phyloP scores from a whole-genome alignment of 2,113 vertebrate genomes.

The Syrrhaptes paradoxus region DNA sequence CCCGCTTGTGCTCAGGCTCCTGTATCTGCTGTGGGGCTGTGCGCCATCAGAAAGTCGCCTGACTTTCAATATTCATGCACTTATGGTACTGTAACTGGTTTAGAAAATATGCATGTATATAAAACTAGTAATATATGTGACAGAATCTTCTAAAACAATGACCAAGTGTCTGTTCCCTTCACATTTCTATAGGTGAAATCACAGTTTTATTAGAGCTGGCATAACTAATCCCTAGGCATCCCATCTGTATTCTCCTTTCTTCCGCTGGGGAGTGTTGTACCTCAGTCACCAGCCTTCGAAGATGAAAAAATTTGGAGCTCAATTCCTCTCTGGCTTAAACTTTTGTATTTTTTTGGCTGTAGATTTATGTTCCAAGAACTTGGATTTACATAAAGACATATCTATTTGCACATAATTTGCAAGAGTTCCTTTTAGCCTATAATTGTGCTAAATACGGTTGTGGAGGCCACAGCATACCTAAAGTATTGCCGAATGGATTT shows the following conservation, averaged over 20 bases:
- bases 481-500: conserved; percentile 72
- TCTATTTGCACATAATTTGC: conserved; percentile 84
- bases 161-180: neutral
- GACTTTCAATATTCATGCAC: neutral
- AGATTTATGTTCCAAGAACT: conserved; percentile 72
- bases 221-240: neutral
- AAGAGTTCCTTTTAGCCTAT: conserved; percentile 80
- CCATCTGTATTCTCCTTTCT: neutral
- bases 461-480: conserved; percentile 76
- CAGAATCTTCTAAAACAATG: neutral
- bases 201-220: neutral
- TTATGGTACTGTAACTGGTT: neutral
- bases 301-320: conserved; percentile 32
- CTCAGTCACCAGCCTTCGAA: neutral
- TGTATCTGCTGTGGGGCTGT: neutral
- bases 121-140: neutral
- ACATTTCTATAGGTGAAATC: neutral
- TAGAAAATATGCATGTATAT: fast-evolving
- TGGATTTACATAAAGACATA: conserved; percentile 80
- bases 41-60: neutral
- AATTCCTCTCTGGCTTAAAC: conserved; percentile 60
- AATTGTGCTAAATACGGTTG: conserved; percentile 80
- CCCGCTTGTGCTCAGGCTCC: neutral
- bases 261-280: neutral
- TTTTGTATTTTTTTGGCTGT: conserved; percentile 69